phyloP scores from a whole-genome alignment of 2,797 vertebrate genomes.

The Enteromius trimaculatus region DNA sequence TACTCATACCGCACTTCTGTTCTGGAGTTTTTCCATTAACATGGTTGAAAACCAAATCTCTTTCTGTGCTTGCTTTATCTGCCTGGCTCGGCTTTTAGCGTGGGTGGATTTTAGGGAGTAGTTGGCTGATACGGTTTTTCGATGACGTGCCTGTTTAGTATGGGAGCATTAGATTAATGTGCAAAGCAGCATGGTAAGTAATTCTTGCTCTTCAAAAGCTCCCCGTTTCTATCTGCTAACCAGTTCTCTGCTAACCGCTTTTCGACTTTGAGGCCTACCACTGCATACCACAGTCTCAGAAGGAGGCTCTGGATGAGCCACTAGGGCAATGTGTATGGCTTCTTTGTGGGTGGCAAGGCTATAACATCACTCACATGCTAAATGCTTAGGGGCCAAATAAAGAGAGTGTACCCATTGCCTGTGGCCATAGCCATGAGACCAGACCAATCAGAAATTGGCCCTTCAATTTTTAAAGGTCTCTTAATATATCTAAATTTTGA shows the following conservation, averaged over 20 bases:
- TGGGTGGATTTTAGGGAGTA: conserved; percentile 36
- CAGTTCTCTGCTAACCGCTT: conserved; percentile 7
- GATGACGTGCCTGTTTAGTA: conserved; percentile 1
- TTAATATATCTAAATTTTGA: conserved; percentile 69
- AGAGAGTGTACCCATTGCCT: conserved; percentile 80
- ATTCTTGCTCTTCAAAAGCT: conserved; percentile 13
- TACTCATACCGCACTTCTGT: conserved; percentile 72
- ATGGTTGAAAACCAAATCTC: conserved; percentile 71
- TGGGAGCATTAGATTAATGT: background rate
- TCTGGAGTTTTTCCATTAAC: conserved; percentile 76
- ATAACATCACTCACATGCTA: conserved; percentile 71
- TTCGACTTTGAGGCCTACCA: conserved; percentile 33
- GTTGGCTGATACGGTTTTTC: conserved; percentile 11
- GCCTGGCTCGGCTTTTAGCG: conserved; percentile 54
- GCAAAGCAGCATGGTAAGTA: background rate
- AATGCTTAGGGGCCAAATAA: conserved; percentile 74
- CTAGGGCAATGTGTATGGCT: conserved; percentile 77
- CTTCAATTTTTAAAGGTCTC: conserved; percentile 61
- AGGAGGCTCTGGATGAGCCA: conserved; percentile 61
- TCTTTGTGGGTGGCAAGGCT: conserved; percentile 77
- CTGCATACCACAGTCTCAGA: conserved; percentile 50
- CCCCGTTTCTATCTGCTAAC: background rate
- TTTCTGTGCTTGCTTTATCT: conserved; percentile 47
- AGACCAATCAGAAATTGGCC: conserved; percentile 67
- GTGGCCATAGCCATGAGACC: conserved; percentile 72